These are phyloP conservation scores for Dendrolimus kikuchii DNA, from an alignment of 1,140 invertebrate genomes.

Conservation along the genomic window DNA sequence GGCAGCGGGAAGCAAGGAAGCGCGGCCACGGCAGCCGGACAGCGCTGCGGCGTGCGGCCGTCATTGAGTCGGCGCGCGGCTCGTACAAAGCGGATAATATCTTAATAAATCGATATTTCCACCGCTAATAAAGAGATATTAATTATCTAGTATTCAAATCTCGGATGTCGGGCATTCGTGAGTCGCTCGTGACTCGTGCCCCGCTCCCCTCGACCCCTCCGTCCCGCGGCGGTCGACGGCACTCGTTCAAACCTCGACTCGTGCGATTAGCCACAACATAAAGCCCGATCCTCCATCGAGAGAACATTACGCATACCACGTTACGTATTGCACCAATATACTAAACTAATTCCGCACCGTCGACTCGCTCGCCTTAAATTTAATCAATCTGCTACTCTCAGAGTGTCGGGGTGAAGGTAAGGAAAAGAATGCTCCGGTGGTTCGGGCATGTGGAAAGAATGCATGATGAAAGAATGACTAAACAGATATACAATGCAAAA, in stretches of 20 bases:
- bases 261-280: constrained; percentile 33
- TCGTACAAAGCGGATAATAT: constrained; percentile 52
- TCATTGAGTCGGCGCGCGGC: constrained; percentile 18
- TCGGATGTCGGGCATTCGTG: constrained; percentile 44
- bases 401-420: too few species aligned
- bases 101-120: constrained; percentile 63
- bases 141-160: constrained; percentile 72
- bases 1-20: too few species aligned
- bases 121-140: constrained; percentile 68
- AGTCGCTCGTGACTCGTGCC: constrained; percentile 42
- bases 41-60: constrained; percentile 2
- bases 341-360: too few species aligned
- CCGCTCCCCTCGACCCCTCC: constrained; percentile 11
- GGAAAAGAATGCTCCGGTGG: too few species aligned
- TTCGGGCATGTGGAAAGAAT: too few species aligned
- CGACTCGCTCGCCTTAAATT: too few species aligned
- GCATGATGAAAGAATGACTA: too few species aligned
- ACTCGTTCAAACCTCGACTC: constrained; percentile 3
- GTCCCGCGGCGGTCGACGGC: neutral
- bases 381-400: too few species aligned
- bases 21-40: constrained; percentile 2
- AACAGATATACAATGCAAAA: too few species aligned
- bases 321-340: too few species aligned
- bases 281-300: too few species aligned
- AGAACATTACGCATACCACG: too few species aligned